These are phyloP conservation scores for Drosophila nr. perissopoda DNA, from an alignment of 2,888 invertebrate species.

Conservation along the genomic window DNA sequence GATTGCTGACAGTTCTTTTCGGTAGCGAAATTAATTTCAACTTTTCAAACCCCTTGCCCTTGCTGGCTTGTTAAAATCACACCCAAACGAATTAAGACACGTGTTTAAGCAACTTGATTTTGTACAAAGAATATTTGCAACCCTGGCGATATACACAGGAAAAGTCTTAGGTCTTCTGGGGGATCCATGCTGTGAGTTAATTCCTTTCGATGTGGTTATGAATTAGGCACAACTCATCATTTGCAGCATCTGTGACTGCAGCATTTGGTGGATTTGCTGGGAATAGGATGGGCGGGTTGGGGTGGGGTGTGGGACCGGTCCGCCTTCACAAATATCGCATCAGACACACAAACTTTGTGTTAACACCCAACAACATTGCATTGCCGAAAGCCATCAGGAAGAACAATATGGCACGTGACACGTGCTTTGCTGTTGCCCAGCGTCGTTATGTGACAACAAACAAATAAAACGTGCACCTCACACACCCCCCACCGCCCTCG, in stretches of 20 bases:
- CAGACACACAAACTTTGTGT: constrained; percentile 76
- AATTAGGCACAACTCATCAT: constrained; percentile 83
- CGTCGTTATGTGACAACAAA: constrained; percentile 63
- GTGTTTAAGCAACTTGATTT: constrained; percentile 69
- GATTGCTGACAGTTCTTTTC: constrained; percentile 78
- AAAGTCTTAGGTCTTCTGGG: constrained; percentile 28
- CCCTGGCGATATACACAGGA: constrained; percentile 26
- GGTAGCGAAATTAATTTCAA: constrained; percentile 81
- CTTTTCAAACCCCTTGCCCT: constrained; percentile 62
- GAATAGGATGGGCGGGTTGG: constrained; percentile 40
- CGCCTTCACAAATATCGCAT: constrained; percentile 49
- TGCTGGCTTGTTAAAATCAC: constrained; percentile 67
- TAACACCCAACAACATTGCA: constrained; percentile 65
- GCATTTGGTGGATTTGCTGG: constrained; percentile 16
- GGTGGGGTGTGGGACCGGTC: constrained; percentile 30
- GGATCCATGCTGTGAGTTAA: constrained; percentile 78
- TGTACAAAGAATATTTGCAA: constrained; percentile 51
- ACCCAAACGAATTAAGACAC: constrained; percentile 82
- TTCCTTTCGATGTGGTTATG: constrained; percentile 83
- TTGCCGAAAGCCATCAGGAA: constrained; percentile 60
- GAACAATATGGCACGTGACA: constrained; percentile 81
- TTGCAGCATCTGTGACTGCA: constrained; percentile 75
- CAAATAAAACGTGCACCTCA: constrained; percentile 70
- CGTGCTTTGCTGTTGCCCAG: constrained; percentile 65
- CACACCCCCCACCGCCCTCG: constrained; percentile 15